Conservation (phyloP, 2,888 invertebrate genomes). For the Nemoura dubitans region DNA sequence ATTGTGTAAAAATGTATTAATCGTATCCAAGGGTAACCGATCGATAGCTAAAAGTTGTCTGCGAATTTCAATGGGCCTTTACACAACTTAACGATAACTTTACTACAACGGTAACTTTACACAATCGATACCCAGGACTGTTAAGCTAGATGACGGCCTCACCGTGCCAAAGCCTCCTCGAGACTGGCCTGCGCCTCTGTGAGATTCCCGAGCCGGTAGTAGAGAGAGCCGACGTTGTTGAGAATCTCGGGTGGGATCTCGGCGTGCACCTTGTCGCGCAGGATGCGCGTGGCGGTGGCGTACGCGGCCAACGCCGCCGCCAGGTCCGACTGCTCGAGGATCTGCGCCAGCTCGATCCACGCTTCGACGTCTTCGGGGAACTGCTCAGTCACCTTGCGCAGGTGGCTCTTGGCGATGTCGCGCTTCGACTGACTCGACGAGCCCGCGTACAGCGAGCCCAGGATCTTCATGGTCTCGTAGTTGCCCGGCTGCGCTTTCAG, state of each 20-base stretch:
- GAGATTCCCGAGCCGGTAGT: slow-evolving; percentile 86
- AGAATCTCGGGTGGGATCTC: slow-evolving; percentile 97
- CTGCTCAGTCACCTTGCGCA: slow-evolving; percentile 95
- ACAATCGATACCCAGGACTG: background rate
- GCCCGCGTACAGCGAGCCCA: slow-evolving; percentile 95
- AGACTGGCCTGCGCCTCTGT: slow-evolving; percentile 85
- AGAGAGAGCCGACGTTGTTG: slow-evolving; percentile 95
- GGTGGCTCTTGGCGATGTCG: slow-evolving; percentile 91
- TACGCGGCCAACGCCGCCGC: slow-evolving; percentile 91
- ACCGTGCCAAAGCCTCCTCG: slow-evolving; percentile 83
- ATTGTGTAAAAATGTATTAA: no score
- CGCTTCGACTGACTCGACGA: slow-evolving; percentile 89
- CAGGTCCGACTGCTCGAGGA: slow-evolving; percentile 94
- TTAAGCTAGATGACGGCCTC: background rate
- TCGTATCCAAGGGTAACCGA: no score
- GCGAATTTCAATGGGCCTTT: no score
- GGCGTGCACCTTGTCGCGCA: slow-evolving; percentile 91
- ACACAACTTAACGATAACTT: no score
- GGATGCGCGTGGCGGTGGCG: slow-evolving; percentile 89
- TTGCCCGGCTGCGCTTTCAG: slow-evolving; percentile 96
- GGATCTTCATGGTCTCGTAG: slow-evolving; percentile 99
- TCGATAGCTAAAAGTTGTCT: no score
- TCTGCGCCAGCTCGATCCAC: slow-evolving; percentile 99
- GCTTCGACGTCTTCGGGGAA: slow-evolving; percentile 99
- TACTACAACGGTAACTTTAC: no score